Evolutionary conservation across 2,888 invertebrate species (phyloP).

Genomic region (Ormia ochracea): DNA sequence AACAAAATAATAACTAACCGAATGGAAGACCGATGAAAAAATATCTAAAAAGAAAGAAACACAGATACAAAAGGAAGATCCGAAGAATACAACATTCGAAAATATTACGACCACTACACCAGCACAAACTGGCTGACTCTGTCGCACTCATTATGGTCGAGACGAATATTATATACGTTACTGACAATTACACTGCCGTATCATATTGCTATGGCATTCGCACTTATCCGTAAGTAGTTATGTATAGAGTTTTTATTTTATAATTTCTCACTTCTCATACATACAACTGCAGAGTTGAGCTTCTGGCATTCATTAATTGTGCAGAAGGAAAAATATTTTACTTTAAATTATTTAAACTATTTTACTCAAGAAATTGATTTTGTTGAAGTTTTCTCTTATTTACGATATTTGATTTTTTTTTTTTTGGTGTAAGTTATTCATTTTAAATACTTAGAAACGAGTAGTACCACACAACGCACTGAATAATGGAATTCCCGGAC

Average conservation of each 20-base stretch:
- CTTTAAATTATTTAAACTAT: background rate
- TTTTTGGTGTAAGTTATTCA: constrained; percentile 18
- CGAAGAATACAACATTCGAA: constrained; percentile 50
- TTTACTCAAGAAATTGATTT: background rate
- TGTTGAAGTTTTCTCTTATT: background rate
- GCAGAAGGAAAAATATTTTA: constrained; percentile 64
- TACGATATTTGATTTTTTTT: background rate
- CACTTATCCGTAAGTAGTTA: constrained; percentile 40
- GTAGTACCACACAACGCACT: constrained; percentile 53
- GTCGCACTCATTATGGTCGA: constrained; percentile 47
- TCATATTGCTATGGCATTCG: constrained; percentile 51
- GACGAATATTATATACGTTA: constrained; percentile 31
- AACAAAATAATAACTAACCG: constrained; percentile 40
- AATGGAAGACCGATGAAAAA: constrained; percentile 44
- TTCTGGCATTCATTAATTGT: constrained; percentile 65
- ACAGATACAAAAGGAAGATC: constrained; percentile 33
- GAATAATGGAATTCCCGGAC: constrained; percentile 64
- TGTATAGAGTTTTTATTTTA: constrained; percentile 23
- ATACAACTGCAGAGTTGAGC: constrained; percentile 24
- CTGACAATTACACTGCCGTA: constrained; percentile 38
- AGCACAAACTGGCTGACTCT: constrained; percentile 48
- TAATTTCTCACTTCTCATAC: constrained; percentile 37
- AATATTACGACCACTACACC: constrained; percentile 22
- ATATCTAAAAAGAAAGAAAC: constrained; percentile 42
- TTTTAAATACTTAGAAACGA: constrained; percentile 36